Base-by-base conservation (phyloP, 2,888 invertebrate species). In the Isoperla grammatica region DNA sequence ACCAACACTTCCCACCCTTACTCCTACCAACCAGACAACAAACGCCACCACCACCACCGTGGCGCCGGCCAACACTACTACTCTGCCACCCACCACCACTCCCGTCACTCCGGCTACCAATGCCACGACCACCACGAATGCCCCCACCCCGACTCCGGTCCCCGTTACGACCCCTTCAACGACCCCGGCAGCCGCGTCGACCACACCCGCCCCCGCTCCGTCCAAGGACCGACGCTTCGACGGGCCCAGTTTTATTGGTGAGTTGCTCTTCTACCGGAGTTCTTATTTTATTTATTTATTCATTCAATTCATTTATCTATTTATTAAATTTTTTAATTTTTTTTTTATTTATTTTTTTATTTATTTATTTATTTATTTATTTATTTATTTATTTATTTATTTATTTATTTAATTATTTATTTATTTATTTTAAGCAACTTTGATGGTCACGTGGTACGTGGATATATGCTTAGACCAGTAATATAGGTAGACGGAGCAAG, bases 171-270 rank as follows among this genome's bases (percentile, higher is more conserved):
- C 74, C 15, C 63, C 69, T 29, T 69, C 73, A n/a, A 60, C 61
- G 23, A 67, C 72, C 59, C 53, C 67, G 11, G 69, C 74, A 1
- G 71, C 73, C 13, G 49, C 60, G 11, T 57, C 63, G 35, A 19
- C 65, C 1, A 54, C 63, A 2, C 61, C 65, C 8, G 57, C 66
- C n/a, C 45, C 65, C 1, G 59, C 65, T 13, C 65, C 69, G 5
- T 57, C 65, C 2, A 65, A 68, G 6, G 69, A 69, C 72, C 75
- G 73, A 70, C 81, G 83, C 46, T 89, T 89, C 69, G 88, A 88
- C 72, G 86, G 86, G 1, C 80, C 87, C 1, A 89, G 88, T 68
- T 89, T 89, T 73, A 79, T 89, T 64, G 67, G 66, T 68, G 60
- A 62, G 63, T 56, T 35, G 22, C 50, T 13, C 5, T n/a, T n/a